Evolutionary conservation across 2,888 invertebrate genomes (phyloP).

Genomic region (Autographa gamma): DNA sequence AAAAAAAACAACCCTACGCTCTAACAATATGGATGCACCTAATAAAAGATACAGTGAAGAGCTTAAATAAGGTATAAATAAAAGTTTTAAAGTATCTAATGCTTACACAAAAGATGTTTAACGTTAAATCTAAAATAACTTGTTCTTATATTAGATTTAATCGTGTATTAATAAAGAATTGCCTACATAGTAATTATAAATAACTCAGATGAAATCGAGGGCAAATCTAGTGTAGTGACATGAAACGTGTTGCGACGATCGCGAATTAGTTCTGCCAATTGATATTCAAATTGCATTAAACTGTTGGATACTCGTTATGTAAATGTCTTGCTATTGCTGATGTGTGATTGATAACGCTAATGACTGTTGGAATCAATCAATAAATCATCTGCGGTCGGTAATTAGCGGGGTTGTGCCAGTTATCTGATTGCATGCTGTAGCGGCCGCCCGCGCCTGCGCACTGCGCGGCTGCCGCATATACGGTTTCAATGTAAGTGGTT

Average conservation of each 20-base stretch:
- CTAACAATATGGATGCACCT: too few species aligned
- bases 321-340: slow-evolving; percentile 42
- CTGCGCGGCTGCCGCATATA: background rate
- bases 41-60: too few species aligned
- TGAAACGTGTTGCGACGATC: slow-evolving; percentile 30
- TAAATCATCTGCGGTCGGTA: slow-evolving; percentile 39
- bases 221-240: background rate
- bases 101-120: too few species aligned
- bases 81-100: too few species aligned
- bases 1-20: too few species aligned
- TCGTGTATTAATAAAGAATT: too few species aligned
- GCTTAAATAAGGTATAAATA: too few species aligned
- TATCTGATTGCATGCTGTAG: slow-evolving; percentile 29
- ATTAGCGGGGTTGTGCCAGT: slow-evolving; percentile 27
- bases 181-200: too few species aligned
- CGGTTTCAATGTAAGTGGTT: slow-evolving; percentile 17
- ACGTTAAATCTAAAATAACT: too few species aligned
- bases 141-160: too few species aligned
- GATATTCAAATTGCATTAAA: slow-evolving; percentile 43
- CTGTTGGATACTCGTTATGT: slow-evolving; percentile 40
- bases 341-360: slow-evolving; percentile 47
- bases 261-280: slow-evolving; percentile 41
- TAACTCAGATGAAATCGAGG: background rate
- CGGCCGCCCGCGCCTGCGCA: background rate
- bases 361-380: slow-evolving; percentile 33